Percentiles rank a stretch among this genome's conserved stretches.
These are phyloP conservation scores for Bombus haemorrhoidalis DNA, from an alignment of 1,140 invertebrate genomes.

Conservation along the genomic window DNA sequence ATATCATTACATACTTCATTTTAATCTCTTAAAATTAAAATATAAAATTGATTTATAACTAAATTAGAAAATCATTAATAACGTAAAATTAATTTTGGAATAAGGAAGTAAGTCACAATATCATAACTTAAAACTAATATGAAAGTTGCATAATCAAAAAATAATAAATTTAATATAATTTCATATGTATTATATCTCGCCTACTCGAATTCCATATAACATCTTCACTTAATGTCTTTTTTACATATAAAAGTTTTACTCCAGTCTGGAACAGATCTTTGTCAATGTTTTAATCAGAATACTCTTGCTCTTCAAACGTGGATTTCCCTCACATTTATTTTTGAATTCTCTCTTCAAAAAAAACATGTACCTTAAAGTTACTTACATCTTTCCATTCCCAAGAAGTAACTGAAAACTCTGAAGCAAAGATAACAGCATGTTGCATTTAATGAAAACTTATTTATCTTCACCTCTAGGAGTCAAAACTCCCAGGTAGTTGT, in stretches of 20 bases:
- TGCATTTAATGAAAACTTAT: conserved; percentile 54
- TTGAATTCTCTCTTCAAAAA: conserved; percentile 31
- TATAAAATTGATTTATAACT: neutral
- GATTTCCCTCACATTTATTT: conserved; percentile 26
- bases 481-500: neutral
- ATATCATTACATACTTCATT: neutral
- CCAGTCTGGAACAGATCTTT: conserved; percentile 43
- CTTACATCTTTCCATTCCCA: conserved; percentile 56
- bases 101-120: neutral
- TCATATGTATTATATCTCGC: conserved; percentile 45
- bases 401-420: conserved; percentile 66
- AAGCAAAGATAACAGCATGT: conserved; percentile 71
- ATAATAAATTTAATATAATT: conserved; percentile 49
- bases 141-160: conserved; percentile 59
- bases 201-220: conserved; percentile 46
- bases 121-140: neutral
- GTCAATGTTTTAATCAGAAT: conserved; percentile 24
- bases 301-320: conserved; percentile 26
- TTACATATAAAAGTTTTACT: conserved; percentile 50
- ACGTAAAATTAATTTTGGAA: neutral
- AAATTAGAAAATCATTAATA: neutral
- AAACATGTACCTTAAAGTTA: conserved; percentile 49
- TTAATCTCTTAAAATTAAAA: neutral
- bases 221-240: conserved; percentile 40
- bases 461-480: neutral